phyloP scores from a whole-genome alignment of 2,888 invertebrate genomes.

The Tiliacea citrago region DNA sequence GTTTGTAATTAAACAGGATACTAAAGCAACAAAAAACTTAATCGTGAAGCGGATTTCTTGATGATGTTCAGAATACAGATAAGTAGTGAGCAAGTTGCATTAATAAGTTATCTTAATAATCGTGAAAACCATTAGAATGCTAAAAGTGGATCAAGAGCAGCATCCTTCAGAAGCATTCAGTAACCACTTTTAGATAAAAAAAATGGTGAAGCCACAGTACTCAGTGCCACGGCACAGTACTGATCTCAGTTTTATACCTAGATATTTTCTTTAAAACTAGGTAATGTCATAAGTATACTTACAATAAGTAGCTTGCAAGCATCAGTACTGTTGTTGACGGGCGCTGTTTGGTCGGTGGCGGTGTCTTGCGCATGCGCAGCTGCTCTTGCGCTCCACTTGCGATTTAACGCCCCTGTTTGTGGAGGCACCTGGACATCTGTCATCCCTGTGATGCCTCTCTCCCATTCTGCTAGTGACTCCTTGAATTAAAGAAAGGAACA shows the following conservation, averaged over 20 bases:
- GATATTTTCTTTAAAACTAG: neutral
- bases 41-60: neutral
- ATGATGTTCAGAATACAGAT: neutral
- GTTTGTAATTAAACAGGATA: neutral
- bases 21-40: neutral
- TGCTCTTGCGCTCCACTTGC: constrained; percentile 85
- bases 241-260: neutral
- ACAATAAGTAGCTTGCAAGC: constrained; percentile 85
- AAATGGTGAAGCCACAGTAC: neutral
- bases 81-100: neutral
- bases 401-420: constrained; percentile 73
- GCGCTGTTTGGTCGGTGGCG: constrained; percentile 77
- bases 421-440: constrained; percentile 73
- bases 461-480: constrained; percentile 86
- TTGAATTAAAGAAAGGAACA: constrained; percentile 67
- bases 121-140: neutral
- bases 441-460: constrained; percentile 76
- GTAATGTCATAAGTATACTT: neutral
- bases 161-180: neutral
- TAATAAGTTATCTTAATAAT: neutral
- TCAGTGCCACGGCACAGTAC: no score
- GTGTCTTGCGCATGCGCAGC: constrained; percentile 85
- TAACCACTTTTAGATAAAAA: neutral
- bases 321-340: constrained; percentile 81
- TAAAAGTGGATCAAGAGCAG: neutral